phyloP scores from a whole-genome alignment of 2,888 invertebrate species.

The Mystacides longicornis region DNA sequence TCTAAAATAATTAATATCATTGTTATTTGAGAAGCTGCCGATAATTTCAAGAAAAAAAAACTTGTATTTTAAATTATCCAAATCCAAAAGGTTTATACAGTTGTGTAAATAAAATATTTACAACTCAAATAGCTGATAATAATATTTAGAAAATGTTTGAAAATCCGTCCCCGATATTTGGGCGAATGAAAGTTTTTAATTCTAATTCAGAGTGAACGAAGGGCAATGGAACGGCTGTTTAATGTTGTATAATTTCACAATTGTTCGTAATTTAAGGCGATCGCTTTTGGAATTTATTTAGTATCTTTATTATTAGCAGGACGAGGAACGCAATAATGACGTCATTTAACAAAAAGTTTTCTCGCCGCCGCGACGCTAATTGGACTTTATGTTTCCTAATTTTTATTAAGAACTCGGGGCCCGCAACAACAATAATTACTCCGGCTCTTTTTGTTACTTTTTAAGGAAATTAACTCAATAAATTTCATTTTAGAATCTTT shows the following conservation, averaged over 20 bases:
- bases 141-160: too few relatives aligned
- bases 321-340: not conserved
- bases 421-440: not conserved
- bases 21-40: too few relatives aligned
- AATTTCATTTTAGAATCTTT: not conserved
- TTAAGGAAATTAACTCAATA: not conserved
- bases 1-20: too few relatives aligned
- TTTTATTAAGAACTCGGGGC: not conserved
- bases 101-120: too few relatives aligned
- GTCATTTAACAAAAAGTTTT: not conserved
- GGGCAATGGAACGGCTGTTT: constrained; percentile 1
- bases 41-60: too few relatives aligned
- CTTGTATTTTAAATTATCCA: too few relatives aligned
- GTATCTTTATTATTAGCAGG: constrained; percentile 2
- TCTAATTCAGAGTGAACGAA: not conserved
- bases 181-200: not conserved
- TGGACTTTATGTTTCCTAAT: not conserved
- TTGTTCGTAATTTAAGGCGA: not conserved
- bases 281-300: not conserved
- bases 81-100: too few relatives aligned
- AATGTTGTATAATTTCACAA: constrained; percentile 1
- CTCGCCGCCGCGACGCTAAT: not conserved
- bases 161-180: too few relatives aligned
- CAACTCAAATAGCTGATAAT: too few relatives aligned
- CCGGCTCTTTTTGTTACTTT: not conserved